A percentile compares a stretch with the other conserved stretches of the same genome.
These are phyloP conservation scores for Phylloscopus trochiloides DNA, from an alignment of 2,113 vertebrate species.

Conservation along the genomic window DNA sequence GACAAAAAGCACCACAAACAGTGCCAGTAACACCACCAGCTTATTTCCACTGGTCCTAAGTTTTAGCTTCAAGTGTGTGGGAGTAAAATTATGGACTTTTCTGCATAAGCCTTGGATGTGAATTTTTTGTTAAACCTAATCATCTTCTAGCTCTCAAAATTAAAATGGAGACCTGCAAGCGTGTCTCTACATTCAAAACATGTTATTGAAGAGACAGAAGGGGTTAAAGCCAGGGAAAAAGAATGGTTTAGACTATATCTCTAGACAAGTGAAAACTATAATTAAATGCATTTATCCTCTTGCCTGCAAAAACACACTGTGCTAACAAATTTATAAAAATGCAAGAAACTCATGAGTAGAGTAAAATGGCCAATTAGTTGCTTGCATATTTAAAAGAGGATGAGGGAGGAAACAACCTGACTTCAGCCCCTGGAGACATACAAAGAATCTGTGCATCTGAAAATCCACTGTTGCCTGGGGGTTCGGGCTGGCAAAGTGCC, in stretches of 20 bases:
- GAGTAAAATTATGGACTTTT: background rate
- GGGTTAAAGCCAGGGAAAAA: background rate
- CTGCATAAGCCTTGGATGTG: accelerated
- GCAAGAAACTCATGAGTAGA: background rate
- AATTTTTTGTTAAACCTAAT: background rate
- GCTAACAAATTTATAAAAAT: background rate
- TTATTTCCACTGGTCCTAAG: background rate
- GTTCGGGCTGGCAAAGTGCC: background rate
- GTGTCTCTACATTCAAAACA: background rate
- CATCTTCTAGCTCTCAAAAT: background rate
- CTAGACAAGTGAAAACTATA: background rate
- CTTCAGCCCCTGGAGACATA: background rate
- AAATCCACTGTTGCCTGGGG: background rate
- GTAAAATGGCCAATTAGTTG: background rate
- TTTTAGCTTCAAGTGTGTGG: background rate
- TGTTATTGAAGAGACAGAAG: background rate
- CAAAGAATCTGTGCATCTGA: background rate
- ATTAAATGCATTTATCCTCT: background rate
- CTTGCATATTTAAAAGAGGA: background rate
- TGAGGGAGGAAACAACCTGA: background rate
- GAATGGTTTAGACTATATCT: no score
- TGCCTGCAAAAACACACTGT: background rate
- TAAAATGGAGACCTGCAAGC: background rate
- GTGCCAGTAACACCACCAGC: background rate
- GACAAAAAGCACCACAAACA: background rate